Conservation (phyloP, 2,113 vertebrate species). For the Nibea coibor region DNA sequence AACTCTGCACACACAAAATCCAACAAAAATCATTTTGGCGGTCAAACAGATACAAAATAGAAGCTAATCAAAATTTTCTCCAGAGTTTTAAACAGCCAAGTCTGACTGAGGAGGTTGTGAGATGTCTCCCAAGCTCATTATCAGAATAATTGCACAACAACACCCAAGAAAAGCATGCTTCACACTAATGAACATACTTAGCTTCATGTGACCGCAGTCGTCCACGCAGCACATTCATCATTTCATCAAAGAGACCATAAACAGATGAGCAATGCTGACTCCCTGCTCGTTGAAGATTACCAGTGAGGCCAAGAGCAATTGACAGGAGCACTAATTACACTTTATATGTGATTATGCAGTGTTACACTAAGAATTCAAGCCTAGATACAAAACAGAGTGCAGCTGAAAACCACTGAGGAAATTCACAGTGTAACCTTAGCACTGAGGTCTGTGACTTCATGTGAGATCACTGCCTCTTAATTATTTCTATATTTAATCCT, state of each 20-base stretch:
- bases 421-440: neutral
- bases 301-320: constrained; percentile 11
- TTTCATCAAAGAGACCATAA: constrained; percentile 51
- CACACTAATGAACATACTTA: constrained; percentile 33
- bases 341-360: constrained; percentile 35
- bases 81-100: neutral
- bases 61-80: neutral
- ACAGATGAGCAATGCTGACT: constrained; percentile 35
- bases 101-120: constrained; percentile 13
- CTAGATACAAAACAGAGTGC: neutral
- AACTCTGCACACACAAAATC: neutral
- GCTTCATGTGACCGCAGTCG: constrained; percentile 17
- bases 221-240: constrained; percentile 46
- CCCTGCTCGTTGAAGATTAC: constrained; percentile 22
- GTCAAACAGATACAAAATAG: neutral
- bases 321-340: constrained; percentile 36
- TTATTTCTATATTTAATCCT: constrained; percentile 22
- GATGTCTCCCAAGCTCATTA: constrained; percentile 47
- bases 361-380: constrained; percentile 15
- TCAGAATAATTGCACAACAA: constrained; percentile 39
- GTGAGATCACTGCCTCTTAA: constrained; percentile 5
- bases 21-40: neutral
- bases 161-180: constrained; percentile 39
- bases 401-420: constrained; percentile 12
- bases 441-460: constrained; percentile 16